A percentile compares a stretch with the other conserved stretches of the same genome.
These are phyloP conservation scores for Catagonus wagneri DNA, from an alignment of 2,113 vertebrate genomes.

Conservation along the genomic window DNA sequence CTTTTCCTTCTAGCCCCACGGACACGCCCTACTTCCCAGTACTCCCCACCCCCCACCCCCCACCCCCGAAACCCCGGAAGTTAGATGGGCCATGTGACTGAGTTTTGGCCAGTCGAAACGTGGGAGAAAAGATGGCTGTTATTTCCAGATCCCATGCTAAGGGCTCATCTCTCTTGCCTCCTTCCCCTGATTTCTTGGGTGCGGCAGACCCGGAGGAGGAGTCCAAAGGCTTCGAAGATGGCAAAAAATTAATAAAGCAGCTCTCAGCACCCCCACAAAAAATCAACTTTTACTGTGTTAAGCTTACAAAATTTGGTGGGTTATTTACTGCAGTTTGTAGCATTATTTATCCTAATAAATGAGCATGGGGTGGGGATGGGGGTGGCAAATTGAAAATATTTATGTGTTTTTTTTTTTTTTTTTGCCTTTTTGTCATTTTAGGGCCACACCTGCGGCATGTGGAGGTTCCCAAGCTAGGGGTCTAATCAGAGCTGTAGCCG, in stretches of 20 bases:
- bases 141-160: background rate
- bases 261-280: background rate
- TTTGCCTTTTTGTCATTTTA: too few relatives aligned
- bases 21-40: background rate
- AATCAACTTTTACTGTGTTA: background rate
- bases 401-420: too few relatives aligned
- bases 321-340: background rate
- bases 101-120: background rate
- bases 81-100: background rate
- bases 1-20: background rate
- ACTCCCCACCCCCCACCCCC: too few relatives aligned
- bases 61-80: too few relatives aligned
- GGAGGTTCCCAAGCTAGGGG: too few relatives aligned
- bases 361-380: background rate
- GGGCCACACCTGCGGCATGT: too few relatives aligned
- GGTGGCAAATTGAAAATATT: too few relatives aligned
- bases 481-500: too few relatives aligned
- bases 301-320: background rate
- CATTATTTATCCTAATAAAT: background rate
- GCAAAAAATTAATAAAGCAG: conserved; percentile 29
- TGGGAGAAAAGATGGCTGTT: background rate
- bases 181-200: background rate
- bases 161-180: background rate
- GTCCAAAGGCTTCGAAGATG: background rate
- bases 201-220: background rate